These are phyloP conservation scores for Leptodactylus fuscus DNA, from an alignment of 2,113 vertebrate genomes.

Conservation along the genomic window DNA sequence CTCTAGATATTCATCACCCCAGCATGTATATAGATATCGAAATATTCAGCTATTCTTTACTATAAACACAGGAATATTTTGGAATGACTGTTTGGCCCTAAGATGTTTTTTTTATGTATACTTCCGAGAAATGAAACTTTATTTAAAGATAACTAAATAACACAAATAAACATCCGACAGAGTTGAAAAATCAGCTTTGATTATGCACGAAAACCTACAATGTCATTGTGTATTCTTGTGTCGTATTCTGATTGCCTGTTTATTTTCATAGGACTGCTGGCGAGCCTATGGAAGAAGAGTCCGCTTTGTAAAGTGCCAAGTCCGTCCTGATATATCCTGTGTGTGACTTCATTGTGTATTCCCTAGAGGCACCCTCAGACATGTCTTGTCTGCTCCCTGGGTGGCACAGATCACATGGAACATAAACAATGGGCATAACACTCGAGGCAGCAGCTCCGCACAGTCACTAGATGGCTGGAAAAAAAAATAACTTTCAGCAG, in stretches of 20 bases:
- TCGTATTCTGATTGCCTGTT: conserved; percentile 97
- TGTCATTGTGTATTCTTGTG: conserved; percentile 92
- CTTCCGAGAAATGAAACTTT: conserved; percentile 92
- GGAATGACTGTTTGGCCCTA: conserved; percentile 84
- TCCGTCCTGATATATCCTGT: conserved; percentile 87
- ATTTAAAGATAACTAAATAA: conserved; percentile 94
- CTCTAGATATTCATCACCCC: conserved; percentile 46
- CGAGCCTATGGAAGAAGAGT: conserved; percentile 89
- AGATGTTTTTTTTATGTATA: conserved; percentile 94
- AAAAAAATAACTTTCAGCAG: conserved; percentile 72
- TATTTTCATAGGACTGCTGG: conserved; percentile 92
- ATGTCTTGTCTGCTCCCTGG: conserved; percentile 93
- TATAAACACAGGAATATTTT: conserved; percentile 94
- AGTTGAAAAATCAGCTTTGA: conserved; percentile 95
- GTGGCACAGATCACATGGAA: conserved; percentile 86
- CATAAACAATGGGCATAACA: conserved; percentile 83
- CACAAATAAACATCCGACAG: conserved; percentile 94
- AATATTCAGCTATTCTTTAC: conserved; percentile 90
- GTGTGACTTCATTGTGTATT: conserved; percentile 96
- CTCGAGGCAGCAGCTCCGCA: conserved; percentile 80
- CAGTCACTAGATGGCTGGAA: conserved; percentile 77
- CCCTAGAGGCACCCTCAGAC: conserved; percentile 85
- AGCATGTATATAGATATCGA: conserved; percentile 76
- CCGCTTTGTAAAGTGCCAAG: conserved; percentile 90
- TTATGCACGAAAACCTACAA: conserved; percentile 92